Evolutionary conservation across 2,113 vertebrate genomes (phyloP).

Genomic region (Manacus vitellinus): DNA sequence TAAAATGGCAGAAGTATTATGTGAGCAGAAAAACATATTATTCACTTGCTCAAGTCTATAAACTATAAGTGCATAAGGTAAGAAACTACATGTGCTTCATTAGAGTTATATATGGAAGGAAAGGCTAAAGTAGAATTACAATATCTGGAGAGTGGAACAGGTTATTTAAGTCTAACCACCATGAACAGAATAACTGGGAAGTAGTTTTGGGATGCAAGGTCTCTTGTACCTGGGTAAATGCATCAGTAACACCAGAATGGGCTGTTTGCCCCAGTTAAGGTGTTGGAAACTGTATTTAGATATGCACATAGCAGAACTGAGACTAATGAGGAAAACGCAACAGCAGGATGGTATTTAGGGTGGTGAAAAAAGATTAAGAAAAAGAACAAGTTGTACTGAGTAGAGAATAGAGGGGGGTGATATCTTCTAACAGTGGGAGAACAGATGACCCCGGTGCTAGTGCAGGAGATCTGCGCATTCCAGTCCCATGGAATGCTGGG

Average conservation of each 20-base stretch:
- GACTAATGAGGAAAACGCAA: background rate
- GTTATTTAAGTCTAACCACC: background rate
- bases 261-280: background rate
- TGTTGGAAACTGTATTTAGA: background rate
- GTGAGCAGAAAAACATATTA: background rate
- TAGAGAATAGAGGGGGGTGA: background rate
- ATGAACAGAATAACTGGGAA: background rate
- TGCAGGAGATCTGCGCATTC: background rate
- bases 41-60: background rate
- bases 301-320: background rate
- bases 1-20: background rate
- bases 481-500: background rate
- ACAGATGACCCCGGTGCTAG: background rate
- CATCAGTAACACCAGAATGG: background rate
- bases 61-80: background rate
- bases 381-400: background rate
- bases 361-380: background rate
- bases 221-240: background rate
- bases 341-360: background rate
- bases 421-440: background rate
- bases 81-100: background rate
- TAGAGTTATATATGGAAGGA: background rate
- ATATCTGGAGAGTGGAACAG: background rate
- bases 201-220: background rate
- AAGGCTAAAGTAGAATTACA: background rate